phyloP scores from a whole-genome alignment of 2,888 invertebrate genomes.

The Elysia crispata region DNA sequence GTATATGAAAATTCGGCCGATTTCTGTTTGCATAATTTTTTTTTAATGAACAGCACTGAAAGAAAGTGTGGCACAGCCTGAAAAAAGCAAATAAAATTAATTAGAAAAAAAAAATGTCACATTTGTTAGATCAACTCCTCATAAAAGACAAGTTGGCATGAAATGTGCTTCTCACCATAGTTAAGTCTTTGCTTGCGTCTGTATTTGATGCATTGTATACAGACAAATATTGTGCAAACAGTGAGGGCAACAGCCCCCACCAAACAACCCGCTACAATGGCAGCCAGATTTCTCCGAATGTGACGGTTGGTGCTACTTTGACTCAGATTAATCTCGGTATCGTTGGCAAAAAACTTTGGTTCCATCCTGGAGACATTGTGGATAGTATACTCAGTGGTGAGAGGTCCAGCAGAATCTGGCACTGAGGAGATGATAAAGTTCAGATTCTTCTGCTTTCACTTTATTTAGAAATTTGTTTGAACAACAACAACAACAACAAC shows the following conservation, averaged over 20 bases:
- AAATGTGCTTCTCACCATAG: slow-evolving; percentile 44
- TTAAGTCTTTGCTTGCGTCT: slow-evolving; percentile 44
- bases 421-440: no score
- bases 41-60: no score
- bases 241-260: slow-evolving; percentile 46
- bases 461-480: no score
- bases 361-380: neutral
- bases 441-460: no score
- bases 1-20: no score
- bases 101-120: no score
- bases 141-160: no score
- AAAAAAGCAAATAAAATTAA: no score
- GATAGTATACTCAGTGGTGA: neutral
- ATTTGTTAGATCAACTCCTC: no score
- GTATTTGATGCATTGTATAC: slow-evolving; percentile 40
- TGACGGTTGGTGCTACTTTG: slow-evolving; percentile 12
- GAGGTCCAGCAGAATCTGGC: no score
- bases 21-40: no score
- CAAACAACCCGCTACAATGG: slow-evolving; percentile 51
- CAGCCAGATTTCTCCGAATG: slow-evolving; percentile 46
- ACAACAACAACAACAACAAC: neutral
- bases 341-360: slow-evolving; percentile 1
- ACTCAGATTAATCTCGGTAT: neutral
- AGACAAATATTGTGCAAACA: slow-evolving; percentile 38
- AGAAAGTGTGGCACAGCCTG: no score